Evolutionary conservation across 64 coral and sea anemone genomes (phyloP), one percentile per base, ranked within the genome.

Genomic region (Dendrophyllia cribrosa): DNA sequence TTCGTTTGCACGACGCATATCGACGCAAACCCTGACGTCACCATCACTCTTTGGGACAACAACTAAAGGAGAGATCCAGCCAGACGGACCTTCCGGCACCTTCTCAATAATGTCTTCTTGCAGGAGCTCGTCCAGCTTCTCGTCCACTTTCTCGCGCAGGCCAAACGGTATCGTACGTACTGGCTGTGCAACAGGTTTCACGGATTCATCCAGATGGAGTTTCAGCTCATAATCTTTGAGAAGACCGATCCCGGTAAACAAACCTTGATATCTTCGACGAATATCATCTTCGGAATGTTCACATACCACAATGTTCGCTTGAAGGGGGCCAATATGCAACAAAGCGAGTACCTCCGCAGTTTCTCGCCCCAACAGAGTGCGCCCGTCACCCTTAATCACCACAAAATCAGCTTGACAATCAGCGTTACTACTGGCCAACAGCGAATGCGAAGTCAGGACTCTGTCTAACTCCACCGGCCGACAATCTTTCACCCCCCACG

Each of bases 111-210:
- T 88, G 9, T 60, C 92, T 50, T 19, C 49, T 23, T 46, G 84
- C 11, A 81, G 49, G 51, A 93, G 16, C 26, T 93, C 85, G 58
- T 93, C 85, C 1, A 93, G 44, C 61, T 93, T 93, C 14, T 66
- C 46, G 51, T 93, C 85, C 46, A 94, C 92, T 75, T 94, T 88
- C n/a, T 76, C 72, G 43, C 85, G 23, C 10, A 94, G 51, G 22
- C 92, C 83, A 83, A 94, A 94, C 51, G 92, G 86, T 64, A 89
- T 75, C 66, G 86, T 88, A 12, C 92, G 66, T 16, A 94, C 86
- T 45, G 75, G 62, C 65, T 88, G 85, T 14, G 91, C 91, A 45
- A 93, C 84, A 7, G 91, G 91, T 16, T 56, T 70, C 6, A 93
- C 91, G 0, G 79, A 21, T 5, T 79, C 60, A 92, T 76, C 71